Percentiles rank a stretch among this genome's conserved stretches.
phyloP scores from a whole-genome alignment of 2,888 invertebrate species.

The Sepioteuthis lessoniana region DNA sequence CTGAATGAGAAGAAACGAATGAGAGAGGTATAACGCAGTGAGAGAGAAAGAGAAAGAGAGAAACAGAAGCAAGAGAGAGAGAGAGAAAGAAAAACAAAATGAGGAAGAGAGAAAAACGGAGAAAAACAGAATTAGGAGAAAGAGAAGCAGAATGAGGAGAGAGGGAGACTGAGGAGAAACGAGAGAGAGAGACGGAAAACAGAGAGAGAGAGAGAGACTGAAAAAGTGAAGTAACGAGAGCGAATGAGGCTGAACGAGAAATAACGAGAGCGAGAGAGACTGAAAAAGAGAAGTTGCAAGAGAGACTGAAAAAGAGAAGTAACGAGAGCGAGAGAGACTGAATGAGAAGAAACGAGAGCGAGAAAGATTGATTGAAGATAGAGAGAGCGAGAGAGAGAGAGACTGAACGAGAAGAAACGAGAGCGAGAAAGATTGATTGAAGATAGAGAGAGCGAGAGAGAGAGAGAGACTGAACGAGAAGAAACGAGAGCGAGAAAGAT shows the following conservation, averaged over 20 bases:
- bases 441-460: not conserved
- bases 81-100: too few species aligned
- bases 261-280: not conserved
- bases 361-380: too few species aligned
- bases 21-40: too few species aligned
- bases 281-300: not conserved
- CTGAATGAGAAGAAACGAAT: too few species aligned
- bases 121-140: too few species aligned
- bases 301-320: not conserved
- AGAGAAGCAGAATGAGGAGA: not conserved
- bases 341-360: not conserved
- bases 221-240: not conserved
- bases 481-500: too few species aligned
- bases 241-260: not conserved
- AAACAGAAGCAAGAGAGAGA: too few species aligned
- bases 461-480: not conserved
- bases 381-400: not conserved
- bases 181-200: too few species aligned
- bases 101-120: not conserved
- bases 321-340: not conserved
- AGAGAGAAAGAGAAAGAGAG: too few species aligned
- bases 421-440: not conserved
- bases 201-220: not conserved
- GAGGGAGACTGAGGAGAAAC: not conserved
- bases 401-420: not conserved